phyloP scores from a whole-genome alignment of 2,797 vertebrate species.

The Octomys mimax region DNA sequence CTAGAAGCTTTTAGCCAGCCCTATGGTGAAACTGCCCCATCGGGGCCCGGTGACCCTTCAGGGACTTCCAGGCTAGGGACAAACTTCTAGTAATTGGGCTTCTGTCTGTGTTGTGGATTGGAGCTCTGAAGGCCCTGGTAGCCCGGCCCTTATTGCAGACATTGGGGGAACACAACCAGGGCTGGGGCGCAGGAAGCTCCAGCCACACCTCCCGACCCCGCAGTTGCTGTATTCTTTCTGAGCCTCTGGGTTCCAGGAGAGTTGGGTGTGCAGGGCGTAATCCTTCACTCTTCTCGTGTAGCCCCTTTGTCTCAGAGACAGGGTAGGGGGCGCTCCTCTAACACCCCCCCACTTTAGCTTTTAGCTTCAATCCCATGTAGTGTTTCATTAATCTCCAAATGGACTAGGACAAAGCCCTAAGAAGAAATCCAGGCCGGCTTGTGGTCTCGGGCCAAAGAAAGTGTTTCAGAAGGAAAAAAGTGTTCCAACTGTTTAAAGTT shows the following conservation, averaged over 20 bases:
- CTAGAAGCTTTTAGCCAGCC: background rate
- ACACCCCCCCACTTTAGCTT: background rate
- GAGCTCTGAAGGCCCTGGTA: background rate
- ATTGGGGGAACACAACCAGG: background rate
- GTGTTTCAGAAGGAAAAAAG: background rate
- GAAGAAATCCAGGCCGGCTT: background rate
- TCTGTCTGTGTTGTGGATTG: background rate
- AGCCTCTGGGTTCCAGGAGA: background rate
- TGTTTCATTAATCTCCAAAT: slow-evolving; percentile 11
- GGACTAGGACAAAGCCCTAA: background rate
- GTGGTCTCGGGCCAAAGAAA: background rate
- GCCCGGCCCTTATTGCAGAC: background rate
- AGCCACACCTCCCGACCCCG: rapidly evolving
- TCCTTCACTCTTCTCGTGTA: background rate
- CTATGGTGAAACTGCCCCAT: background rate
- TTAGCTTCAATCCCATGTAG: background rate
- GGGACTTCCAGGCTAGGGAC: background rate
- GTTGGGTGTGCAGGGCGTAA: too few relatives aligned
- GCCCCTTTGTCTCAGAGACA: background rate
- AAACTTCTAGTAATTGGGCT: background rate
- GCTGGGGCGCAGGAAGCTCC: background rate
- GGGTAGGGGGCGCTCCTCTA: background rate
- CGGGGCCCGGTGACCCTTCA: background rate
- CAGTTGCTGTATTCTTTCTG: background rate
- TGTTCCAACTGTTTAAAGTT: background rate